A percentile compares a stretch with the other conserved stretches of the same genome.
Evolutionary conservation across 2,797 vertebrate genomes (phyloP).

Genomic region (Pachyuromys duprasi): DNA sequence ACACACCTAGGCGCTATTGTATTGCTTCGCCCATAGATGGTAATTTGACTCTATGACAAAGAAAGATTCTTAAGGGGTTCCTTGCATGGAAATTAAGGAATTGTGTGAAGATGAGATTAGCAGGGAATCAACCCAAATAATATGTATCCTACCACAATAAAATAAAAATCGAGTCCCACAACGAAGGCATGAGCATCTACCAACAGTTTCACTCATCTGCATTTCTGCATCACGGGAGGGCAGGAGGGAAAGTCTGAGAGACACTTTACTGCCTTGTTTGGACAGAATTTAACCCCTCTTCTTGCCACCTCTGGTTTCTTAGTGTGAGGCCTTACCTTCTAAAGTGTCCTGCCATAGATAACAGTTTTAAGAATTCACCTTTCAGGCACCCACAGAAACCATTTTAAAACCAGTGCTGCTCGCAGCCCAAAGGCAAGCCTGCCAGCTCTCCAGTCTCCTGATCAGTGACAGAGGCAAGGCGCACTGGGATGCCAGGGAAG

Average conservation of each 20-base stretch:
- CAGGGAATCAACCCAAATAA: not conserved
- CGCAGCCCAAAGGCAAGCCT: not conserved
- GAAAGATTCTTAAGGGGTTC: not conserved
- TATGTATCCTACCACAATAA: not conserved
- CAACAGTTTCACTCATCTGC: not conserved
- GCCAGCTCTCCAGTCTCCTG: not conserved
- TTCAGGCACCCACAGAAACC: not conserved
- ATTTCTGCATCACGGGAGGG: not conserved
- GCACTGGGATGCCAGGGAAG: not conserved
- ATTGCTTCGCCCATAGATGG: not conserved
- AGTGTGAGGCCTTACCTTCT: not conserved
- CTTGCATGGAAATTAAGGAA: not conserved
- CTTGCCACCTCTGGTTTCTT: not conserved
- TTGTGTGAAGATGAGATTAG: not conserved
- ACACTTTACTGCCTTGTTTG: not conserved
- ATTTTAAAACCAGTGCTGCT: not conserved
- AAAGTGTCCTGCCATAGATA: not conserved
- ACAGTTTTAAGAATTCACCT: not conserved
- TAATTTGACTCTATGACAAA: not conserved
- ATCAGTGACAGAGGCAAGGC: not conserved
- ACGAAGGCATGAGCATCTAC: not conserved
- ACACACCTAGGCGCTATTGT: not conserved
- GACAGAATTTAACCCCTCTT: not conserved
- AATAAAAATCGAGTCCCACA: not conserved
- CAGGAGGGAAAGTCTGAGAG: not conserved